A percentile compares a stretch with the other conserved stretches of the same genome.
These are phyloP conservation scores for Pelecanus crispus DNA, from an alignment of 2,113 vertebrate genomes.

Conservation along the genomic window DNA sequence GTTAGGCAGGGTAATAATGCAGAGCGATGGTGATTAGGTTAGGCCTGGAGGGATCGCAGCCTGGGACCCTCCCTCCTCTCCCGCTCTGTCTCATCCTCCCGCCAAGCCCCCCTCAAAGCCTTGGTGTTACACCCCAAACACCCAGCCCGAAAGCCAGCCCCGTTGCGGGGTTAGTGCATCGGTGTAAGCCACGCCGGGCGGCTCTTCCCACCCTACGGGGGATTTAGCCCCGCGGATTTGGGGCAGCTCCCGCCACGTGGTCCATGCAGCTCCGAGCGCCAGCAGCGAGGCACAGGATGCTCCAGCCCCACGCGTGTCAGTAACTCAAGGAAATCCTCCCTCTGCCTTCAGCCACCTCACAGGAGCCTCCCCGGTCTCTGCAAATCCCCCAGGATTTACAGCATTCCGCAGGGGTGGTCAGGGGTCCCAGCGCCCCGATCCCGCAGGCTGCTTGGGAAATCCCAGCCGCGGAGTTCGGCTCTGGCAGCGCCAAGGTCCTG, in stretches of 20 bases:
- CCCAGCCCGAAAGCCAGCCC: not conserved
- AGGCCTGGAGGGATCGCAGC: conserved; percentile 64
- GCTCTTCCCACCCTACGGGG: not conserved
- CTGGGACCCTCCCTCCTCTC: conserved; percentile 19
- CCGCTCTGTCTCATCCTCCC: not conserved
- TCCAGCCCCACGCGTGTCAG: fast-evolving
- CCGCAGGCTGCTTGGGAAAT: not conserved
- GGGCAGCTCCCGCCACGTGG: not conserved
- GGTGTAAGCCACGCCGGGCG: not conserved
- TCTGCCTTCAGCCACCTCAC: fast-evolving
- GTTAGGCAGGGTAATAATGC: conserved; percentile 80
- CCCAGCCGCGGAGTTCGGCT: fast-evolving
- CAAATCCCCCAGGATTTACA: not conserved
- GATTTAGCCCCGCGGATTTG: not conserved
- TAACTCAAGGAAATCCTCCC: not conserved
- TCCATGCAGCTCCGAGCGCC: fast-evolving
- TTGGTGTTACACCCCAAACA: not conserved
- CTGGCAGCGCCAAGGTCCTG: fast-evolving
- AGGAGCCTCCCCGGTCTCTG: not conserved
- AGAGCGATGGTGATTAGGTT: conserved; percentile 73
- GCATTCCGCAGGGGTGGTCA: fast-evolving
- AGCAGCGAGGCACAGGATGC: not conserved
- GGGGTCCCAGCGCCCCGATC: not conserved
- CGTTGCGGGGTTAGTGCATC: fast-evolving
- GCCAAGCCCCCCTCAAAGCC: not conserved